Base-by-base conservation (phyloP, 2,888 invertebrate genomes). In the Tachystola acroxantha region DNA sequence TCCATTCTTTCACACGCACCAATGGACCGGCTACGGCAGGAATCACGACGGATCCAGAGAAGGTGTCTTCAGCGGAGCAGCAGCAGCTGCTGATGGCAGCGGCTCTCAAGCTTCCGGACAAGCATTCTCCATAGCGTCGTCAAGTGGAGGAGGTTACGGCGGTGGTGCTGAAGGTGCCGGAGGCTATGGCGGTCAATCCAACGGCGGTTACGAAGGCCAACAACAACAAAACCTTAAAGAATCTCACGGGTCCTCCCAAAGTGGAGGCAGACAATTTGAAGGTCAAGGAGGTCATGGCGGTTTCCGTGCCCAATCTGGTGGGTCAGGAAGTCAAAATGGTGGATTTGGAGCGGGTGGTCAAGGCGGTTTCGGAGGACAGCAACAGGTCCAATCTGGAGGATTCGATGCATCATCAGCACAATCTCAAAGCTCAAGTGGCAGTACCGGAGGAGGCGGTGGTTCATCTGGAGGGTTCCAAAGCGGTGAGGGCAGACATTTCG, bases 11-110 rank as follows among this genome's bases (percentile, higher is more conserved):
- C 67, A 47, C 14, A 58, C 75, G 0, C 61, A 66, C n/a, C 67
- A 80, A 30, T 78, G 77, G 77, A 69, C 65, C 12, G 79, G 78
- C 1, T 41, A 67, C 7, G 46, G 67, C 7, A 63, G 63, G 34
- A 55, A 49, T 11, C 20, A 50, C 19, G 55, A 60, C 30, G 75
- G 76, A 1, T 33, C 44, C 2, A 55, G 56, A 19, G 64, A 64
- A 25, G 71, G 75, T 33, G 64, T 78, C 1, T 77, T 69, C 36
- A 77, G 72, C 37, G 70, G 69, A 2, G 70, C 70, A 1, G 57
- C 64, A 1, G 69, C 66, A 3, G 53, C 70, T 6, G 54, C 64
- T n/a, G 51, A 53, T 1, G 59, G 56, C 14, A n/a, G 57, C 50
- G 55, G 46, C 2, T 36, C 36, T 3, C 53, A 63, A 25, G 39